Percentiles rank a stretch among this genome's conserved stretches.
Conservation (phyloP, 2,797 vertebrate genomes). For the Telmatherina bonti region DNA sequence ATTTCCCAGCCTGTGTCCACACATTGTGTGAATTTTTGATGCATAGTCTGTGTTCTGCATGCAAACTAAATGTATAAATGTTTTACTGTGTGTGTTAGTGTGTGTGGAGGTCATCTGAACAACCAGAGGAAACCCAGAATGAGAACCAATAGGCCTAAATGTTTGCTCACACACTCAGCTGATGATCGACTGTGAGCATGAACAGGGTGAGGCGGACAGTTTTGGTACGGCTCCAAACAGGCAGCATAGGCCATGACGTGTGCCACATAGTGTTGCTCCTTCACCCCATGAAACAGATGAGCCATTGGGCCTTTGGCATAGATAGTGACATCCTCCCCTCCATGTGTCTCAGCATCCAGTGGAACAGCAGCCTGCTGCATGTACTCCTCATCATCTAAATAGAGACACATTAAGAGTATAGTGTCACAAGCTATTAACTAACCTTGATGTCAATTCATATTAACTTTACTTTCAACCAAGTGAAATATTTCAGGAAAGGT, state of each 20-base stretch:
- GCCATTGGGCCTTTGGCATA: conserved; percentile 89
- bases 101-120: conserved; percentile 74
- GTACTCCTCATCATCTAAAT: conserved; percentile 86
- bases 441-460: background rate
- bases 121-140: conserved; percentile 68
- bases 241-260: conserved; percentile 88
- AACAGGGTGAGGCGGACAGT: conserved; percentile 72
- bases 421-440: conserved; percentile 1
- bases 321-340: conserved; percentile 88
- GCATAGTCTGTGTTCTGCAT: conserved; percentile 34
- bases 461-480: background rate
- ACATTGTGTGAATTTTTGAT: conserved; percentile 22
- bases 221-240: conserved; percentile 84
- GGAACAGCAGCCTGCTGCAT: conserved; percentile 88
- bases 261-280: conserved; percentile 88
- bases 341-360: conserved; percentile 85
- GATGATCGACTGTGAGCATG: conserved; percentile 46
- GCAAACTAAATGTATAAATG: conserved; percentile 8
- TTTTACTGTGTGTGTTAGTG: conserved; percentile 5
- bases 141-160: conserved; percentile 49
- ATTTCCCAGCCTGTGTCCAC: conserved; percentile 12
- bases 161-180: conserved; percentile 8
- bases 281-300: conserved; percentile 87
- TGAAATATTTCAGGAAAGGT: background rate
- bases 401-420: background rate